Evolutionary conservation across 2,888 invertebrate species (phyloP), one percentile per base, ranked within the genome.

Genomic region (Yponomeuta evonymella): DNA sequence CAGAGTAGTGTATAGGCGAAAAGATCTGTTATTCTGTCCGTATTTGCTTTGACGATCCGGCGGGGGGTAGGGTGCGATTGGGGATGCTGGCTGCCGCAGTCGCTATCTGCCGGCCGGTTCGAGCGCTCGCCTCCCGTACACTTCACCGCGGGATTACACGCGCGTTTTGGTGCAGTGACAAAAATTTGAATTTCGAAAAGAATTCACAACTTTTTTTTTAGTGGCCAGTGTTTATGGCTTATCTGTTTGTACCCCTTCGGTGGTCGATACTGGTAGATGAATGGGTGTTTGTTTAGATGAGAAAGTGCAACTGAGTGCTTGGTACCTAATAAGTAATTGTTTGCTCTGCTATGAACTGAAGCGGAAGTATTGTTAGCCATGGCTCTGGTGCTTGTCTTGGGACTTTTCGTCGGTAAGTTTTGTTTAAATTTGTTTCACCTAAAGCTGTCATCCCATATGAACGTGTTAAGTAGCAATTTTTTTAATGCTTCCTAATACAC

Each of bases 71-170:
- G 76, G 77, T 10, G 76, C 76, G 74, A 77, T 76, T 77, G 77
- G 73, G 76, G 79, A 64, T 65, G 79, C 80, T 83, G 79, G 81
- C 84, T 79, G 79, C 84, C 86, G 83, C 89, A 90, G 90, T 70
- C 51, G 43, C 4, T 11, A n/a, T 51, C 68, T 23, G 30, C 12
- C 68, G 12, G 51, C 30, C 68, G 68, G 29, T 23, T 11, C 12
- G 68, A 48, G n/a, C 30, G 68, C 51, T 58, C 51, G 68, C 29
- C 68, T 9, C 15, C 8, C 4, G 15, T 1, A 15, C 15, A 8
- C 51, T 58, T 15, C 12, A 15, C 51, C 15, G 51, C 68, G n/a
- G 11, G 29, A 64, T n/a, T 43, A 11, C 51, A 23, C n/a, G 48
- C 29, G 51, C 68, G 23, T 23, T 36, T 68, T 68, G 51, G 30